Percentiles rank a stretch among this genome's conserved stretches.
Evolutionary conservation across 2,113 vertebrate species (phyloP).

Genomic region (Esox niger): DNA sequence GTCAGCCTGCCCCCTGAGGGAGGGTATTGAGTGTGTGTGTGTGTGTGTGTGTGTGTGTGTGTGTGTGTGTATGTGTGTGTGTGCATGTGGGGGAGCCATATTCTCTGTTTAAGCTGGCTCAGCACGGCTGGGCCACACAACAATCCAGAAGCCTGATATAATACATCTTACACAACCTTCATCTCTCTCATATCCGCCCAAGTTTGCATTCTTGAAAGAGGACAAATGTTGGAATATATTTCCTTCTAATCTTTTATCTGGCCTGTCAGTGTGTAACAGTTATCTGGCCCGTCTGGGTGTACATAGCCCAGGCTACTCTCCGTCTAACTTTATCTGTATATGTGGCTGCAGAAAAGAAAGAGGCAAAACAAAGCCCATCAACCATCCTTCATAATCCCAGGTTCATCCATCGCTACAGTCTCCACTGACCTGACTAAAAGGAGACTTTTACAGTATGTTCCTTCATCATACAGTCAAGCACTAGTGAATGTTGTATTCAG

Average conservation of each 20-base stretch:
- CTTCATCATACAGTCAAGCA: conserved; percentile 16
- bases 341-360: not conserved
- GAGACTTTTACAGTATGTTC: not conserved
- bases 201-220: conserved; percentile 49
- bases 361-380: not conserved
- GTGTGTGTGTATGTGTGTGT: conserved; percentile 13
- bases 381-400: not conserved
- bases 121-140: conserved; percentile 61
- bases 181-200: conserved; percentile 50
- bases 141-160: conserved; percentile 45
- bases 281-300: no score
- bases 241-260: conserved; percentile 17
- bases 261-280: conserved; percentile 6
- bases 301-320: conserved; percentile 6
- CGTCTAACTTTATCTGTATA: not conserved
- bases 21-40: conserved; percentile 37
- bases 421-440: not conserved
- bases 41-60: conserved; percentile 24
- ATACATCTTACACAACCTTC: conserved; percentile 44
- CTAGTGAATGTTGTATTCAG: conserved; percentile 27
- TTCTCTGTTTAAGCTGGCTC: conserved; percentile 67
- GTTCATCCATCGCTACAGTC: not conserved
- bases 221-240: conserved; percentile 34
- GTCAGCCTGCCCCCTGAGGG: conserved; percentile 44
- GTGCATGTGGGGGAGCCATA: conserved; percentile 21